These are phyloP conservation scores for Megalurothrips usitatus DNA, from an alignment of 2,888 invertebrate species.

Conservation along the genomic window DNA sequence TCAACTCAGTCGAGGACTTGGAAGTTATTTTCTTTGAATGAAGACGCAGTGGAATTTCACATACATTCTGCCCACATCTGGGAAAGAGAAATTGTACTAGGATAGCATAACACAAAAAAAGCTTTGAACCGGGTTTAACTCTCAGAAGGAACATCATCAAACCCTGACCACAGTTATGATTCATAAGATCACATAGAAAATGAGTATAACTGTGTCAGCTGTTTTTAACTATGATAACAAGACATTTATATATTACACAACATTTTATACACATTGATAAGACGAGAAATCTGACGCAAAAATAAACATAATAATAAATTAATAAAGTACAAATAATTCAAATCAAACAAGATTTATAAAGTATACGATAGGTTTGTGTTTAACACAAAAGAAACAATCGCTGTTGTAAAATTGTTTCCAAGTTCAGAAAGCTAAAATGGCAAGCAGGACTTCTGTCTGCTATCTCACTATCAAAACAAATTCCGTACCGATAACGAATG, in stretches of 20 bases:
- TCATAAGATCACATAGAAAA: neutral
- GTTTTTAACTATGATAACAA: constrained; percentile 23
- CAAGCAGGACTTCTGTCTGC: constrained; percentile 5
- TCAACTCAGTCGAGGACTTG: neutral
- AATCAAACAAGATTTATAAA: constrained; percentile 8
- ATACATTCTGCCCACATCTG: neutral
- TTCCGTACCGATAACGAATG: constrained; percentile 13
- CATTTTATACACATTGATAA: constrained; percentile 10
- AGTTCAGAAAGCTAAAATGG: constrained; percentile 26
- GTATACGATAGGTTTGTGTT: constrained; percentile 20
- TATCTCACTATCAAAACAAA: neutral
- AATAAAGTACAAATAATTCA: constrained; percentile 27
- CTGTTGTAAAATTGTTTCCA: constrained; percentile 23
- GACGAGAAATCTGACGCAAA: constrained; percentile 17
- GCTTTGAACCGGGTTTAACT: neutral
- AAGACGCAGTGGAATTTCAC: neutral
- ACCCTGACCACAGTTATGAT: neutral
- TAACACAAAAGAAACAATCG: constrained; percentile 21
- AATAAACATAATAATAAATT: constrained; percentile 27
- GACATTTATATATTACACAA: constrained; percentile 18
- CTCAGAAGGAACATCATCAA: constrained; percentile 19
- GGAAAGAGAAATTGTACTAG: neutral
- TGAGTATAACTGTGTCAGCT: constrained; percentile 10
- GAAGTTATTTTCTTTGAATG: neutral
- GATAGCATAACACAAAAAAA: neutral